Evolutionary conservation across 2,113 vertebrate genomes (phyloP), one percentile per base, ranked within the genome.

Genomic region (Anhinga rufa): DNA sequence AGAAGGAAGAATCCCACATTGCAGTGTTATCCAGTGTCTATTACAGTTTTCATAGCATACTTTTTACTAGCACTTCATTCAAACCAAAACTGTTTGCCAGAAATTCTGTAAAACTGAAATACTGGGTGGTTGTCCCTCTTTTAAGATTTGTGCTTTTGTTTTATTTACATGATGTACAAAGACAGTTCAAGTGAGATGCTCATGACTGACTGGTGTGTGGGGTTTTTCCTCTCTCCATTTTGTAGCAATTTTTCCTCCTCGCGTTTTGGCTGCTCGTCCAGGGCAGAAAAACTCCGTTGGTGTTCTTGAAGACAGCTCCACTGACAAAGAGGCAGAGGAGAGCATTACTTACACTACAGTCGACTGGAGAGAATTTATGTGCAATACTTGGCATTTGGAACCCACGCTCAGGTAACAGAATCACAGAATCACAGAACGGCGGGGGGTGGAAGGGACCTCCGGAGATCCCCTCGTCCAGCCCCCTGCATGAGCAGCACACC

Each of bases 341-440:
- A 93, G 98, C 95, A 98, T 99, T 92, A 98, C 99, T 91, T 99
- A 99, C 82, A 98, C 99, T 82, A 99, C 99, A 26, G 99, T 99
- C 9, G 99, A 99, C 97, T 99, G 99, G 99, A 99, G 99, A 96
- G 99, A 99, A 96, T 99, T 99, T 88, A 98, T 99, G 97, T 99
- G 99, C 96, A 99, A 99, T 98, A 99, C 99, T 12, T 99, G 99
- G 99, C 99, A 99, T 97, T 97, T 99, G 96, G 99, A 99, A 90
- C 99, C 99, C 19, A 99, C 99, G 1, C 98, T 99, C 82, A 98
- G 99, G 99, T 99, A 96, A 97, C n/a, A n/a, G n/a, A n/a, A n/a
- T n/a, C n/a, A n/a, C n/a, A n/a, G n/a, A n/a, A n/a, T n/a, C n/a
- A n/a, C n/a, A n/a, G n/a, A n/a, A n/a, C n/a, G n/a, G n/a, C n/a